Evolutionary conservation across 1,140 invertebrate species (phyloP).

Genomic region (Brachionus manjavacas): DNA sequence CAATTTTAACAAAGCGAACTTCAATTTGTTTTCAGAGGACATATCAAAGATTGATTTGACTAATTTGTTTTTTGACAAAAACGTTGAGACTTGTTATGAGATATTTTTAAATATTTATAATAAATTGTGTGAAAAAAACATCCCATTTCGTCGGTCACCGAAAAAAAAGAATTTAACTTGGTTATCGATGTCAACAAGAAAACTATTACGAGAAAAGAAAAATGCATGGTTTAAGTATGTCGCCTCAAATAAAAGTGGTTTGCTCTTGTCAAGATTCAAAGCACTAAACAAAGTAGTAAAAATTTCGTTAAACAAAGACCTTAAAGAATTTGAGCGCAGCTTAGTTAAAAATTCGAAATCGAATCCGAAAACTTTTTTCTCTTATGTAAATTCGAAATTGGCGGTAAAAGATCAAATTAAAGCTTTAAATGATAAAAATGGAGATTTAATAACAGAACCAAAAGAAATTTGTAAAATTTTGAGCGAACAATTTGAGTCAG

Average conservation of each 20-base stretch:
- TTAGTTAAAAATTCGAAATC: not conserved
- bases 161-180: not conserved
- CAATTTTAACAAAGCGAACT: not conserved
- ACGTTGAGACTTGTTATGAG: not conserved
- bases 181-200: not conserved
- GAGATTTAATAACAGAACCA: not conserved
- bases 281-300: not conserved
- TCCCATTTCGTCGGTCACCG: not conserved
- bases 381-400: not conserved
- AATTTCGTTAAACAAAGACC: not conserved
- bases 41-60: not conserved
- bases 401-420: not conserved
- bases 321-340: not conserved
- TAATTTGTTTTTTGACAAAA: not conserved
- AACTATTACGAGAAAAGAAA: not conserved
- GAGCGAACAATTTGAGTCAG: not conserved
- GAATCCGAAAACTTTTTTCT: not conserved
- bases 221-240: not conserved
- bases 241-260: not conserved
- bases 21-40: not conserved
- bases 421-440: not conserved
- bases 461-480: not conserved
- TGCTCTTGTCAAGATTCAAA: not conserved
- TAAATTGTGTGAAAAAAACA: not conserved
- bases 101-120: not conserved